These are phyloP conservation scores for Drosophila sp. DNA, from an alignment of 1,140 invertebrate genomes.

Conservation along the genomic window DNA sequence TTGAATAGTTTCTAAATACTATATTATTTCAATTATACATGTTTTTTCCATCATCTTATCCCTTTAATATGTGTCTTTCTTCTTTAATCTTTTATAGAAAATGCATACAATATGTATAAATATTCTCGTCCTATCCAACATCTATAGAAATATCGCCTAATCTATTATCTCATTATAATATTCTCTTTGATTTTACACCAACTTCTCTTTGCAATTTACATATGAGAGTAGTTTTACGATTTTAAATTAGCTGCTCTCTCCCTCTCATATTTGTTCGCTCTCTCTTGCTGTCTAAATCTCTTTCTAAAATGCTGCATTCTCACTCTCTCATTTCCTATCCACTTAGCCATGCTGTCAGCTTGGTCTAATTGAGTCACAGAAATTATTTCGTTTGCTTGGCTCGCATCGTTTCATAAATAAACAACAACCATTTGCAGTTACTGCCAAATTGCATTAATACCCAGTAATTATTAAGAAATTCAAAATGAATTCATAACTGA, in stretches of 20 bases:
- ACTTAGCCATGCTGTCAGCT: slow-evolving; percentile 62
- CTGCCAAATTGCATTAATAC: slow-evolving; percentile 9
- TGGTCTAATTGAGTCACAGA: slow-evolving; percentile 61
- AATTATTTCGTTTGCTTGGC: slow-evolving; percentile 49
- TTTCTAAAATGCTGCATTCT: background rate
- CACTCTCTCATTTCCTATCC: slow-evolving; percentile 16
- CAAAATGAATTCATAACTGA: background rate
- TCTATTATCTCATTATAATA: background rate
- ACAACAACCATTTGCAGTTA: slow-evolving; percentile 47
- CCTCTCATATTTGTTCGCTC: background rate
- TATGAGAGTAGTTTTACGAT: background rate
- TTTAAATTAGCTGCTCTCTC: background rate
- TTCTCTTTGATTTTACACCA: background rate
- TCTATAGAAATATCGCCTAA: background rate
- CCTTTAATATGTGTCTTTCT: too few relatives aligned
- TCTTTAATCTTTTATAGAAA: background rate
- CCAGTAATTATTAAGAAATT: slow-evolving; percentile 8
- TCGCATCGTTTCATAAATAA: slow-evolving; percentile 69
- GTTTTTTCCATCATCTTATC: too few relatives aligned
- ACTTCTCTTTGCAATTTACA: background rate
- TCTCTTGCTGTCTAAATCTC: background rate
- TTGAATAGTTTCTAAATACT: too few relatives aligned
- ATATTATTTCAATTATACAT: too few relatives aligned
- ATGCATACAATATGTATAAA: background rate
- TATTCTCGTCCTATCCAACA: background rate